Conservation (phyloP, 2,113 vertebrate genomes). For the Sardina pilchardus region DNA sequence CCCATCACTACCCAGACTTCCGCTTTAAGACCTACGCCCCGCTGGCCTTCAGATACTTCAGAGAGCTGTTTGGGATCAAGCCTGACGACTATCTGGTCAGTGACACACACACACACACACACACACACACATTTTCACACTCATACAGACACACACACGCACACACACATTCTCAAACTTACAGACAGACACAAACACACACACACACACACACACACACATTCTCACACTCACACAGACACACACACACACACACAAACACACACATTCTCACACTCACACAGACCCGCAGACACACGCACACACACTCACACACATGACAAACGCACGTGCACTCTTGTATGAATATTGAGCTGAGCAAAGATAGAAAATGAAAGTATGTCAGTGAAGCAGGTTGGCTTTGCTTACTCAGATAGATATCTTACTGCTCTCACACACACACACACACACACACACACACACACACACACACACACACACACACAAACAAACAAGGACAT, state of each 20-base stretch:
- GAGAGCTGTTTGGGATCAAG: conserved; percentile 97
- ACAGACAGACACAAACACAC: not conserved
- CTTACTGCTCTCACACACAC: not conserved
- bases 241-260: not conserved
- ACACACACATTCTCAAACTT: not conserved
- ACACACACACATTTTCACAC: not conserved
- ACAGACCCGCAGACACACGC: not conserved
- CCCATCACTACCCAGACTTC: conserved; percentile 93
- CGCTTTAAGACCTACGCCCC: conserved; percentile 95
- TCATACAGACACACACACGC: not conserved
- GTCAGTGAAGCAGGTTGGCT: conserved; percentile 38
- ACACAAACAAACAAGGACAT: not conserved
- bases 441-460: not conserved
- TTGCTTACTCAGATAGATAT: not conserved
- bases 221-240: not conserved
- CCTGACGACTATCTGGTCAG: conserved; percentile 96
- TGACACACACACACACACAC: not conserved
- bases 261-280: too few relatives aligned
- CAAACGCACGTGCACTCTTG: too few relatives aligned
- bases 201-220: not conserved
- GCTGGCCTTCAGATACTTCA: conserved; percentile 94
- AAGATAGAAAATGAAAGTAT: not conserved
- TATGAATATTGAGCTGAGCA: too few relatives aligned
- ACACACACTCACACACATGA: too few relatives aligned
- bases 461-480: too few relatives aligned